Evolutionary conservation across 2,888 invertebrate genomes (phyloP), one percentile per base, ranked within the genome.

Genomic region (Eristalis pertinax): DNA sequence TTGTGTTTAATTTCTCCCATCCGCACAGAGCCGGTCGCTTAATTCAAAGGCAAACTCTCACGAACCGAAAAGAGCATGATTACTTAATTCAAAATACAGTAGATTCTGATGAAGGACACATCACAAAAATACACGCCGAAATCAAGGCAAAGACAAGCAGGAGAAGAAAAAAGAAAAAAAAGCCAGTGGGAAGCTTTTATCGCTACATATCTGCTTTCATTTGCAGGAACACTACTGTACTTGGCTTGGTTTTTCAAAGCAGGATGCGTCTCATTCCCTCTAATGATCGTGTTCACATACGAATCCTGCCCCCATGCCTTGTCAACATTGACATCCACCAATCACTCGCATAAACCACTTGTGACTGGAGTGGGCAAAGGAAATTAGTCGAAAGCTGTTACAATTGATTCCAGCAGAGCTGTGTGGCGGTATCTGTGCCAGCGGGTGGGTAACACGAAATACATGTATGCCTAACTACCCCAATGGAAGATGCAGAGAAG

Each of bases 311-410:
- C 63, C 67, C 15, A 43, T 32, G 50, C 58, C 72, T 22, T 76
- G 72, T 77, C 81, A 76, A 76, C 80, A 77, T 85, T 68, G 81
- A 73, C 76, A 76, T 81, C 38, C 43, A 72, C 60, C 79, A 84
- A 70, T 72, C 72, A 76, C 72, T 80, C 75, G 72, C 76, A 80
- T 80, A 80, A 62, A 43, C 68, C 67, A 63, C 62, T 72, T 38
- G 62, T 35, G 58, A 64, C 24, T 26, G n/a, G 35, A 69, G 64
- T 50, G 81, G 68, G 67, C 64, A 68, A 19, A 50, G 63, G 72
- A 85, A 85, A 85, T 85, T 85, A 81, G 81, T 76, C 50, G 62
- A 84, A 84, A 75, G 80, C 80, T 76, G 70, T 84, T 76, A 76
- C 76, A 85, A 81, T 85, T 85, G 84, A 81, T 85, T 77, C 68